These are phyloP conservation scores for Bradypodion pumilum DNA, from an alignment of 2,797 vertebrate species.

Conservation along the genomic window DNA sequence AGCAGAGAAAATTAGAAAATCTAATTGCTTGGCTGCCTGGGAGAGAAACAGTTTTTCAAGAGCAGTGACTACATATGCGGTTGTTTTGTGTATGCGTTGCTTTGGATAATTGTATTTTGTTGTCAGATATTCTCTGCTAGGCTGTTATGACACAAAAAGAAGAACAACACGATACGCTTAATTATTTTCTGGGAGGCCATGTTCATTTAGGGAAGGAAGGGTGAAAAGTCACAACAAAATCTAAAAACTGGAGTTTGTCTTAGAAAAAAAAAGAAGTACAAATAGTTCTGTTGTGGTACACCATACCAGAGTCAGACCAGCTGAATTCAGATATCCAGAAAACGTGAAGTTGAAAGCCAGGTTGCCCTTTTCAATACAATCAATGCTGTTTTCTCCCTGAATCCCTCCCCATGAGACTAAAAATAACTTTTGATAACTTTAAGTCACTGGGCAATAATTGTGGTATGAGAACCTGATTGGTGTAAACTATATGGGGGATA, in stretches of 20 bases:
- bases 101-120: slow-evolving; percentile 30
- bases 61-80: slow-evolving; percentile 9
- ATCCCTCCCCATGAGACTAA: neutral
- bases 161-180: slow-evolving; percentile 27
- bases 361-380: neutral
- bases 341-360: neutral
- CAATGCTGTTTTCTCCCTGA: slow-evolving; percentile 8
- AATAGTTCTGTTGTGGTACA: slow-evolving; percentile 1
- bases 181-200: slow-evolving; percentile 29
- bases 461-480: neutral
- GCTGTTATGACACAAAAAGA: slow-evolving; percentile 16
- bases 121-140: slow-evolving; percentile 32
- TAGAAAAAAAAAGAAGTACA: neutral
- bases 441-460: neutral
- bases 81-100: neutral
- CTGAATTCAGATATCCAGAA: neutral
- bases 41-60: slow-evolving; percentile 5
- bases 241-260: neutral
- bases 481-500: neutral
- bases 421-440: slow-evolving; percentile 5
- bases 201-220: slow-evolving; percentile 10
- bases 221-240: neutral
- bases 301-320: neutral
- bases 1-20: slow-evolving; percentile 7
- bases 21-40: slow-evolving; percentile 22